Conservation (phyloP, 2,888 invertebrate species). For the Seladonia tumulorum region DNA sequence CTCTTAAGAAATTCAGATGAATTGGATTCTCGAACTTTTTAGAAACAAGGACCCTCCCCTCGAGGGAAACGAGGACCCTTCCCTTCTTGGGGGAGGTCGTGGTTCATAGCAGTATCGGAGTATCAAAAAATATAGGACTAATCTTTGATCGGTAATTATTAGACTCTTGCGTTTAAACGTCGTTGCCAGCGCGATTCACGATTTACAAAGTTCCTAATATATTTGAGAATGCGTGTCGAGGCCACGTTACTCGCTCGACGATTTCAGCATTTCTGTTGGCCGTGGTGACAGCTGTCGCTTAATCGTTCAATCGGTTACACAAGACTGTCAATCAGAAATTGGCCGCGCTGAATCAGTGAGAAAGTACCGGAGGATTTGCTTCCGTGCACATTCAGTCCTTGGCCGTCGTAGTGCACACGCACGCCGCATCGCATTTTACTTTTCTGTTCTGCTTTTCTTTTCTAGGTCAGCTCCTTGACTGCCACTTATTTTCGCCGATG, state of each 20-base stretch:
- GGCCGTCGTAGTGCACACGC: constrained; percentile 71
- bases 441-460: constrained; percentile 80
- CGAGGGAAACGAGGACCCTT: too few species aligned
- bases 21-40: background rate
- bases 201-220: background rate
- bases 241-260: background rate
- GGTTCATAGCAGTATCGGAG: too few species aligned
- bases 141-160: background rate
- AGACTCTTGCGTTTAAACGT: background rate
- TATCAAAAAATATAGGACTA: background rate
- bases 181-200: background rate
- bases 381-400: constrained; percentile 82
- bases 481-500: constrained; percentile 70
- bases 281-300: background rate
- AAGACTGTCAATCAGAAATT: constrained; percentile 29
- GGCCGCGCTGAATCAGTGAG: constrained; percentile 70
- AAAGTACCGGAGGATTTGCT: constrained; percentile 82
- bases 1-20: background rate
- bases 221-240: background rate
- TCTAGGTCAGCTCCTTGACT: constrained; percentile 79
- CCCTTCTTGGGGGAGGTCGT: background rate
- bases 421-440: constrained; percentile 80
- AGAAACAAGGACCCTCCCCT: too few species aligned
- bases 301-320: constrained; percentile 29
- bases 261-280: background rate